Evolutionary conservation across 2,113 vertebrate genomes (phyloP), one percentile per base, ranked within the genome.

Genomic region (Speoplatyrhinus poulsoni): DNA sequence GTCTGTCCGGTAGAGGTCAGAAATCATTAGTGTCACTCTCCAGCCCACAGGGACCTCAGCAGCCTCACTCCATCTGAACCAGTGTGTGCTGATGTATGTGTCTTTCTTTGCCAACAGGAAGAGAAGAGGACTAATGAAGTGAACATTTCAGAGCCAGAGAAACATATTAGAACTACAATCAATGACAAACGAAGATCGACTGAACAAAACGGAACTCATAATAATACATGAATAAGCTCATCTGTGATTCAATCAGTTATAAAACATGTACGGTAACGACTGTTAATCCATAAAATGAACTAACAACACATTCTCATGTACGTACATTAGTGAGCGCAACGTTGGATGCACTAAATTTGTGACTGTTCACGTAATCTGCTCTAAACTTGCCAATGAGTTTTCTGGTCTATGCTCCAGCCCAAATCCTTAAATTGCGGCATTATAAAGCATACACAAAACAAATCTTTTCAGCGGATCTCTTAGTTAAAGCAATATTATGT

Each of bases 1-100:
- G 72, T 88, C 83, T 77, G 78, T 89, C 80, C 57, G 49, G 72
- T 84, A 47, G 67, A 82, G 83, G 84, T 87, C 84, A 87, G 76
- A 84, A 79, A 78, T 73, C 79, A 85, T 88, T 88, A 83, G 73
- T 64, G 75, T 85, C 85, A 77, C 19, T 9, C 62, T 63, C 59
- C 49, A 60, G 62, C 59, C 73, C 2, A 49, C 73, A 36, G 67
- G 67, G 67, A 8, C 53, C 53, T 17, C 12, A 16, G 9, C 49
- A 52, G 49, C 49, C 49, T 55, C 53, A 1, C 53, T 55, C 2
- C 53, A 17, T 52, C 49, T 11, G 32, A 16, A 32, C 16, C 17
- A 33, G 59, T 19, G 52, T 15, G 69, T 58, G 46, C 10, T 6
- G 16, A 15, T 62, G 60, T 16, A 9, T n/a, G 46, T n/a, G 60